Conservation (phyloP, 2,113 vertebrate species). For the Marcusenius ussheri region DNA sequence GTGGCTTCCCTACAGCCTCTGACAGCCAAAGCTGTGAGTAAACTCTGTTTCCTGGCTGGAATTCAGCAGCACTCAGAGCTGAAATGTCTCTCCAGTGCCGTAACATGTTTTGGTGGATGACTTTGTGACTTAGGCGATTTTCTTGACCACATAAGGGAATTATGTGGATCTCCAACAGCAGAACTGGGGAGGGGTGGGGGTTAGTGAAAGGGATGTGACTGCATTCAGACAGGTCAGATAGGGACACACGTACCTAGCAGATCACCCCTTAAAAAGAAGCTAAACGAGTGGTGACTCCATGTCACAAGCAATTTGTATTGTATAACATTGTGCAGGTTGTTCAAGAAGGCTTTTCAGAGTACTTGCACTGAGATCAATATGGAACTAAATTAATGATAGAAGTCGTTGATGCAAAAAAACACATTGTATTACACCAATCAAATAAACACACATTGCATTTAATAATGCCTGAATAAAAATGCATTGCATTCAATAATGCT, state of each 20-base stretch:
- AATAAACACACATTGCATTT: too few relatives aligned
- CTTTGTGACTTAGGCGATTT: slow-evolving; percentile 23
- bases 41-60: neutral
- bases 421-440: too few relatives aligned
- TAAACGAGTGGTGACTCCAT: neutral
- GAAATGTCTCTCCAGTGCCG: slow-evolving; percentile 25
- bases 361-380: neutral
- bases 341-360: neutral
- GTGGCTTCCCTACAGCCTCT: neutral
- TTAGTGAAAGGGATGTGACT: neutral
- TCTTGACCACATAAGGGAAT: slow-evolving; percentile 38
- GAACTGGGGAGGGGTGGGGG: neutral
- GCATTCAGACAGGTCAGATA: neutral
- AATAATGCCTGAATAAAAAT: too few relatives aligned
- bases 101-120: slow-evolving; percentile 16
- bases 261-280: neutral
- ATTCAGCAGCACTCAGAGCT: slow-evolving; percentile 6
- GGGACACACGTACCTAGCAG: neutral
- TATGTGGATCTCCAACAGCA: neutral
- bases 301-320: neutral
- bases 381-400: too few relatives aligned
- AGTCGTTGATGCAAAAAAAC: too few relatives aligned
- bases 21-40: neutral
- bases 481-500: too few relatives aligned
- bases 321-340: neutral